These are phyloP conservation scores for Ectobius pallidus DNA, from an alignment of 2,888 invertebrate genomes.

Conservation along the genomic window DNA sequence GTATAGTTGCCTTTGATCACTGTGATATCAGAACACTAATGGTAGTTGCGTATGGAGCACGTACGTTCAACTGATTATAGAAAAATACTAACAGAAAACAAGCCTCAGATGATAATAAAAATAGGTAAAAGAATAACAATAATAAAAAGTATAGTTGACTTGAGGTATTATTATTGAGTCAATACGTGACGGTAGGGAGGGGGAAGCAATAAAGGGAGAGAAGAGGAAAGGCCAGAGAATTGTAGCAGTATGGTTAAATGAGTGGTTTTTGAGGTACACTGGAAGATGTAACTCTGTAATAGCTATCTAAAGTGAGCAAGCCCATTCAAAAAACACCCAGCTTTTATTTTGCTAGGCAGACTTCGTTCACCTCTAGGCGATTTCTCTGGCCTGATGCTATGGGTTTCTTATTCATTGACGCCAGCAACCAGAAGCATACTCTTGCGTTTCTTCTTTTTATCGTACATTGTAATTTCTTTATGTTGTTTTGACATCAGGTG, in stretches of 20 bases:
- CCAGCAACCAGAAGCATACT: no score
- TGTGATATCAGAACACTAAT: no score
- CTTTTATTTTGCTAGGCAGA: neutral
- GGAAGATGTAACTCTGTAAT: neutral
- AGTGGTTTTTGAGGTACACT: conserved; percentile 2
- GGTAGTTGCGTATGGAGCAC: neutral
- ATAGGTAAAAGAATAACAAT: neutral
- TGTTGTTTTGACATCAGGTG: no score
- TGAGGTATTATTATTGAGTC: conserved; percentile 8
- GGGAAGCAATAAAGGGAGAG: neutral
- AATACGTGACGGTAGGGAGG: neutral
- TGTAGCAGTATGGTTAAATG: conserved; percentile 13
- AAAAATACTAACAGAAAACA: conserved; percentile 1
- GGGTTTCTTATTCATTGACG: neutral
- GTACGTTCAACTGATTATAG: conserved; percentile 5
- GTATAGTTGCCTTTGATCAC: no score
- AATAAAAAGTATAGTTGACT: neutral
- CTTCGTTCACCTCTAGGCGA: neutral
- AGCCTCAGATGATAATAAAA: conserved; percentile 11
- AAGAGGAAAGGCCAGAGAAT: neutral
- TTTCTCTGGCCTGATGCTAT: neutral
- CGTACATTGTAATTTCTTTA: no score
- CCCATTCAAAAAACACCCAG: conserved; percentile 1
- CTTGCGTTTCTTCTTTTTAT: no score
- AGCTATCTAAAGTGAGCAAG: neutral